Conservation (phyloP, 1,140 invertebrate species). For the Cotesia vestalis region DNA sequence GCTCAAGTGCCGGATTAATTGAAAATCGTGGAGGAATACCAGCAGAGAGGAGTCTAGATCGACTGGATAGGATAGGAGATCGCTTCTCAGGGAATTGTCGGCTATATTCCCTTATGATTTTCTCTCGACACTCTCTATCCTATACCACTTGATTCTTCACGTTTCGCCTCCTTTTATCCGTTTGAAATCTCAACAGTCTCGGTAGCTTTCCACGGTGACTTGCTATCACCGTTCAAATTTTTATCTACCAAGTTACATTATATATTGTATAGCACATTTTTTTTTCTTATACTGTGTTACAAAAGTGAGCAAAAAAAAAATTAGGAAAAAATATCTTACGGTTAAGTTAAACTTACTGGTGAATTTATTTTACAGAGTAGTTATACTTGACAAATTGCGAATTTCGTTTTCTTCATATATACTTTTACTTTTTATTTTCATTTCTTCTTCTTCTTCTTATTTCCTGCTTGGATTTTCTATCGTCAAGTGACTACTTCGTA, state of each 20-base stretch:
- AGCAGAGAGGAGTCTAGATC: conserved; percentile 34
- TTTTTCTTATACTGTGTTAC: neutral
- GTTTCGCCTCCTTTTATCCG: neutral
- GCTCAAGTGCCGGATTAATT: conserved; percentile 48
- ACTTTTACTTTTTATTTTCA: neutral
- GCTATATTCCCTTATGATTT: conserved; percentile 2
- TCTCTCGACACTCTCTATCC: neutral
- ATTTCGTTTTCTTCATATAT: neutral
- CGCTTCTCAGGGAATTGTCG: conserved; percentile 21
- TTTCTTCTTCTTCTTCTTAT: neutral
- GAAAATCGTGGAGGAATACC: conserved; percentile 49
- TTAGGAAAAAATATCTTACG: neutral
- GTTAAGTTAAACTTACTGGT: neutral
- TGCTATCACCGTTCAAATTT: too few species aligned
- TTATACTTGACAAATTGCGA: neutral
- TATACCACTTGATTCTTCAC: too few species aligned
- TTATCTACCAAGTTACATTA: too few species aligned
- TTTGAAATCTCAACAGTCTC: neutral
- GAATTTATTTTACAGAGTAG: neutral
- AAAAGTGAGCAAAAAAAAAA: neutral
- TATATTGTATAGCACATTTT: too few species aligned
- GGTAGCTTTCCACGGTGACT: too few species aligned
- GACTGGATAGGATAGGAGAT: conserved; percentile 18
- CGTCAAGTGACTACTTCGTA: too few species aligned
- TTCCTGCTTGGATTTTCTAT: neutral